Evolutionary conservation across 2,797 vertebrate species (phyloP).

Genomic region (Enteromius paludinosus): DNA sequence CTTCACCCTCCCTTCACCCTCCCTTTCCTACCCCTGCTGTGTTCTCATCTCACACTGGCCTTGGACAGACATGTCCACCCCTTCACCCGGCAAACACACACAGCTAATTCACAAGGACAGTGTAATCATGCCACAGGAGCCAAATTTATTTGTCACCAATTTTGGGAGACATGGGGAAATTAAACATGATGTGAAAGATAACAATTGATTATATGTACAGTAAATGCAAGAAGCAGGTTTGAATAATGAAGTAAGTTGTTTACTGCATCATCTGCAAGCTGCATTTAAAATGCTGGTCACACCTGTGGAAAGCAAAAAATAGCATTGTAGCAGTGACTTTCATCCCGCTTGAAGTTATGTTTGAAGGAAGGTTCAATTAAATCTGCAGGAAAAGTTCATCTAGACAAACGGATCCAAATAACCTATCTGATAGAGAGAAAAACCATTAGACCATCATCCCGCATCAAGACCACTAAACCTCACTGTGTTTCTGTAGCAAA

Average conservation of each 20-base stretch:
- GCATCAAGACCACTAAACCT: background rate
- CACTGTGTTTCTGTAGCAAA: background rate
- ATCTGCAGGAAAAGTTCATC: background rate
- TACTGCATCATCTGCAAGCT: background rate
- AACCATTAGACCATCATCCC: too few relatives aligned
- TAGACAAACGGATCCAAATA: background rate
- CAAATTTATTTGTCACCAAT: background rate
- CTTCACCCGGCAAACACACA: conserved; percentile 3
- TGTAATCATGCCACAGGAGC: background rate
- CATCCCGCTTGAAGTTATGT: background rate
- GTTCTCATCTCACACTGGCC: conserved; percentile 37
- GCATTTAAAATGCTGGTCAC: background rate
- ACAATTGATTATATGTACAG: background rate
- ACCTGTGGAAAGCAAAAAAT: background rate
- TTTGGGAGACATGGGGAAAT: background rate
- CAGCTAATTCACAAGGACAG: conserved; percentile 35
- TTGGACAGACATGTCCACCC: conserved; percentile 27
- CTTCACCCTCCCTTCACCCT: conserved; percentile 42
- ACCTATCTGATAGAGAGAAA: background rate
- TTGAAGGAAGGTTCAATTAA: background rate
- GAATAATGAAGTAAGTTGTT: background rate
- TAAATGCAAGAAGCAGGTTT: background rate
- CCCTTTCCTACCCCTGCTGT: conserved; percentile 30
- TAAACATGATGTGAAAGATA: background rate
- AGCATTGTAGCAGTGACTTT: background rate